A percentile compares a stretch with the other conserved stretches of the same genome.
phyloP scores from a whole-genome alignment of 2,797 vertebrate species.

The Cirrhinus molitorella region DNA sequence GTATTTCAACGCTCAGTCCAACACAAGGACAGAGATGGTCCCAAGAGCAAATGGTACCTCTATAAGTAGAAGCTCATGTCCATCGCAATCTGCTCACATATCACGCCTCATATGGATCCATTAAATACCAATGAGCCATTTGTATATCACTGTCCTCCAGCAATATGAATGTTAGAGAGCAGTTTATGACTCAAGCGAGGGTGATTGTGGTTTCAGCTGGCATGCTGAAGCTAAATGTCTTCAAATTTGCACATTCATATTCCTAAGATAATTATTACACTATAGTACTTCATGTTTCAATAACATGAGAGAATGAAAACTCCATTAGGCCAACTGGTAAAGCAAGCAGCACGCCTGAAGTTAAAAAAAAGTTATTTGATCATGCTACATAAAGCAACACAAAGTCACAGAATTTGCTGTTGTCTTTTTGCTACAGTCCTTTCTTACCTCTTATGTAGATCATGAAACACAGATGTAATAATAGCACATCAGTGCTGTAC shows the following conservation, averaged over 20 bases:
- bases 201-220: not conserved
- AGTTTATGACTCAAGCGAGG: not conserved
- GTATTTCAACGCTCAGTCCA: not conserved
- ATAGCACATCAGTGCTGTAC: not conserved
- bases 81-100: slow-evolving; percentile 1
- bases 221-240: not conserved
- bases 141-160: slow-evolving; percentile 1
- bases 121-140: slow-evolving; percentile 13
- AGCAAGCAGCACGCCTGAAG: not conserved
- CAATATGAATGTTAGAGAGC: not conserved
- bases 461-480: slow-evolving; percentile 11
- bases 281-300: not conserved
- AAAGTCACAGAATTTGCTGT: not conserved
- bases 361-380: not conserved
- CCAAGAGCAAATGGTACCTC: not conserved
- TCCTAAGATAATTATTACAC: not conserved
- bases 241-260: not conserved
- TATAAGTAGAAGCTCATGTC: slow-evolving; percentile 8
- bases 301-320: not conserved
- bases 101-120: not conserved
- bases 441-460: not conserved
- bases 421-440: not conserved
- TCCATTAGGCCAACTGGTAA: not conserved
- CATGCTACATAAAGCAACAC: not conserved
- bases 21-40: slow-evolving; percentile 5